Evolutionary conservation across 2,797 vertebrate genomes (phyloP).

Genomic region (Enteromius afrohamiltoni): DNA sequence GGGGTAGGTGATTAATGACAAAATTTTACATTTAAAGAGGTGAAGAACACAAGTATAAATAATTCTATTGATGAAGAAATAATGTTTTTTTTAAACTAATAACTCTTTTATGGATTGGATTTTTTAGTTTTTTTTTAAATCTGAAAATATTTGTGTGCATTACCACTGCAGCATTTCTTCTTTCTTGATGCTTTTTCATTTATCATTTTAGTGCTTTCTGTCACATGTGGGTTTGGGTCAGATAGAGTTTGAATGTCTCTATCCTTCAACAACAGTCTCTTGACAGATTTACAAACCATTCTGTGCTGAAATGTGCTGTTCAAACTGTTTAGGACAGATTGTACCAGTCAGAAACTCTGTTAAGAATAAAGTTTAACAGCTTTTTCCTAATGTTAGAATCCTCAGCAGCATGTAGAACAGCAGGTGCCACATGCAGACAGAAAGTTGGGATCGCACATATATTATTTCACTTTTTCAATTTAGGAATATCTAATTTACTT

Average conservation of each 20-base stretch:
- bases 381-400: slow-evolving; percentile 22
- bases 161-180: background rate
- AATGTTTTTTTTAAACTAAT: background rate
- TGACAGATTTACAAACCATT: background rate
- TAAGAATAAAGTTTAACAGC: slow-evolving; percentile 11
- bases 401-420: slow-evolving; percentile 6
- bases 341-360: background rate
- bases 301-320: background rate
- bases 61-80: background rate
- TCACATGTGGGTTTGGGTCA: background rate
- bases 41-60: background rate
- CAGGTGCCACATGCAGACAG: background rate
- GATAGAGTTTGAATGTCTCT: background rate
- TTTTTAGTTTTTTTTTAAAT: background rate
- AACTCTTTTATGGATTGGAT: background rate
- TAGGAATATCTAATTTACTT: background rate
- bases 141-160: background rate
- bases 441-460: background rate
- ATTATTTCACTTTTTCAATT: background rate
- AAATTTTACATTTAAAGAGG: background rate
- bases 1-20: too few species aligned
- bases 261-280: background rate
- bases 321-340: slow-evolving; percentile 5
- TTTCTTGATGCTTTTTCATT: background rate
- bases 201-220: background rate